Base-by-base conservation (phyloP, 2,113 vertebrate genomes). In the Erythrolamprus reginae region DNA sequence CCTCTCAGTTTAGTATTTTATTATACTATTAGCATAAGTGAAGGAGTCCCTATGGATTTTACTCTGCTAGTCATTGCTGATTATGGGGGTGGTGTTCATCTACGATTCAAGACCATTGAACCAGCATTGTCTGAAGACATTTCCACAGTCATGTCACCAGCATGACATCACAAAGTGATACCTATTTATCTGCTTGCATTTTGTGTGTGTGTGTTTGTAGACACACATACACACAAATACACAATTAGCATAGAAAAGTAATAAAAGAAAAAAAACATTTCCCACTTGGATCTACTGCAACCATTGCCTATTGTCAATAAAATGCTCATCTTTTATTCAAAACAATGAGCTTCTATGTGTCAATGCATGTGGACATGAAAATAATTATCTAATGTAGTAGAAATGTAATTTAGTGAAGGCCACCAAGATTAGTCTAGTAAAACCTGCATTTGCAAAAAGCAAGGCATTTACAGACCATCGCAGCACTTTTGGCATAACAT, bases 301-400 rank as follows among this genome's bases (percentile, higher is more conserved):
- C 28, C 33, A 65, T 21, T n/a, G 28, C 52, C 33, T 58, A 33
- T 58, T 83, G 45, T 82, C 4, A 19, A 55, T 87, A 42, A 77
- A 90, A 52, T 53, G 55, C 5, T 42, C 47, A 89, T 47, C 33
- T 48, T 21, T 47, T 24, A 23, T 70, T 88, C 28, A n/a, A 82
- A 89, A 82, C 17, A 82, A 24, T 77, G 21, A 50, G 65, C 24
- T 77, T 48, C 10, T 48, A 86, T 38, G 7, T 82, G 58, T 82
- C 52, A 88, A 24, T 48, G 19, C 38, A 82, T 9, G 9, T 48
- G 48, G 19, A 83, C 45, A 51, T 45, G 42, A 45, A 38, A 38
- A n/a, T 19, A 85, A 51, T 38, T 94, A 92, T 6, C 86, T 94
- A 87, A 65, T 51, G 61, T 21, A 48, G 12, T 42, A n/a, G 48